phyloP scores from a whole-genome alignment of 2,888 invertebrate species.

The Lymantria dispar region DNA sequence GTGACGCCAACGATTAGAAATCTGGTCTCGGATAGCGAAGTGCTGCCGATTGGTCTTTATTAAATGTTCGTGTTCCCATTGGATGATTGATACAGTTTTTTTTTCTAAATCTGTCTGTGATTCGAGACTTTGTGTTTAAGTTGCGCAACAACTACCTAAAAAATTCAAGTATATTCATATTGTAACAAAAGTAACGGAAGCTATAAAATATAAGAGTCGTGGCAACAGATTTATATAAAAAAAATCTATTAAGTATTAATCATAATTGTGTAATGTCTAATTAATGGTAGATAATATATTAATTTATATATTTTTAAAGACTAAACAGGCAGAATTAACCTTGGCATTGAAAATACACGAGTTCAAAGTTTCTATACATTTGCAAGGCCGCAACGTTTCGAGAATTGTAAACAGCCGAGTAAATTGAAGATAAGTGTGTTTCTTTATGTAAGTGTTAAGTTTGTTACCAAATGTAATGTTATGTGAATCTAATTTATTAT shows the following conservation, averaged over 20 bases:
- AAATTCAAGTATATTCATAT: neutral
- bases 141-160: slow-evolving; percentile 2
- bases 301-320: slow-evolving; percentile 6
- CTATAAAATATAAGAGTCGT: neutral
- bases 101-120: slow-evolving; percentile 6
- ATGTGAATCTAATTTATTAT: neutral
- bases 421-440: neutral
- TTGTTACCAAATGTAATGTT: neutral
- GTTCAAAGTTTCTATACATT: slow-evolving; percentile 50
- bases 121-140: slow-evolving; percentile 6
- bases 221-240: neutral
- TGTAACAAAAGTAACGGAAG: neutral
- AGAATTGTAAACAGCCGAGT: slow-evolving; percentile 17
- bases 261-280: neutral
- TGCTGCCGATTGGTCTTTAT: slow-evolving; percentile 48
- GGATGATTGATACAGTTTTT: slow-evolving; percentile 26
- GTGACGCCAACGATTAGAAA: slow-evolving; percentile 70
- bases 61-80: slow-evolving; percentile 38
- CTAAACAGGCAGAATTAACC: slow-evolving; percentile 33
- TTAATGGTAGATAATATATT: neutral
- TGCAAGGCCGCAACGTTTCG: slow-evolving; percentile 39
- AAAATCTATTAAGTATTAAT: no score
- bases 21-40: slow-evolving; percentile 54
- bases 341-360: slow-evolving; percentile 45
- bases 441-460: neutral